Base-by-base conservation (phyloP, 37 sponge, comb jelly and placozoan species). In the Crambe crambe region DNA sequence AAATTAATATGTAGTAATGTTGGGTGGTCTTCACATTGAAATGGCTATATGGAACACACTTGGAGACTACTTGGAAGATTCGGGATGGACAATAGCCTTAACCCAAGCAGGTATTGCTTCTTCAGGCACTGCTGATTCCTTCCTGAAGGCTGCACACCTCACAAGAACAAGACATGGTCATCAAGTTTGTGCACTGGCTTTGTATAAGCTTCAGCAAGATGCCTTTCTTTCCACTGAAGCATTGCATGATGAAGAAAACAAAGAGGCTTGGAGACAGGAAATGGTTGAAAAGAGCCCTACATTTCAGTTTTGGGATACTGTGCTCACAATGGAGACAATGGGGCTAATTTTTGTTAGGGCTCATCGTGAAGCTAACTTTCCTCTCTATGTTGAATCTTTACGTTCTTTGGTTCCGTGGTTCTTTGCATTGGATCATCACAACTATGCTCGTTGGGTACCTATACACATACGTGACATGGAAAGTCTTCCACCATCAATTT, bases 401-500 rank as follows among this genome's bases (percentile, higher is more conserved):
- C 35, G 30, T 30, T 31, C 43, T 56, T 58, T 75, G 25, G 25
- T 22, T 21, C 78, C 78, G 26, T 42, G 30, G 65, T 59, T 59
- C 40, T 77, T 77, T 77, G 64, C 78, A 39, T 21, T 77, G 37
- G 78, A 77, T 31, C 42, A 77, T 77, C 37, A 39, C 41, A 59
- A 77, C 37, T 77, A 77, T 37, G 61, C 78, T 26, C 37, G 78
- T 32, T 75, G 42, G 78, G 43, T 67, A 36, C 80, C 69, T 43
- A 6, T 79, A 30, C 80, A 79, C 69, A 79, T 79, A 1, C 17
- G 80, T 67, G 80, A 79, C n/a, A 39, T 77, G 78, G 40, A 68
- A 66, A 47, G 40, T 68, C 64, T 79, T 36, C 69, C 70, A 41
- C 57, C 35, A 31, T 66, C 51, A 15, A 79, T 68, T 23, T 32